Evolutionary conservation across 2,113 vertebrate species (phyloP).

Genomic region (Genyomyrus donnyi): DNA sequence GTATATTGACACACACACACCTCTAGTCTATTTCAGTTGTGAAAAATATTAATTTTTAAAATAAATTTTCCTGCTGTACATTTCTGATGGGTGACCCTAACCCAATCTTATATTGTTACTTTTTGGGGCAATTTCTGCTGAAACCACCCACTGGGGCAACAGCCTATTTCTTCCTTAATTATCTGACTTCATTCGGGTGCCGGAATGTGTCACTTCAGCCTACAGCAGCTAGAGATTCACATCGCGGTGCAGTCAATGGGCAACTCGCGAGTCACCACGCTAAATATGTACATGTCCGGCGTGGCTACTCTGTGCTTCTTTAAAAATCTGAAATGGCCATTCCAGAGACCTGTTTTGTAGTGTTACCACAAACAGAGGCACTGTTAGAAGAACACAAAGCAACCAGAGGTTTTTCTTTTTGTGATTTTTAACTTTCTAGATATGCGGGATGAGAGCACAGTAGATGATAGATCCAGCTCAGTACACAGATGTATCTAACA

Average conservation of each 20-base stretch:
- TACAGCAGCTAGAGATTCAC: too few relatives aligned
- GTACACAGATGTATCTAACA: too few relatives aligned
- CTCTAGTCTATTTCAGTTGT: not conserved
- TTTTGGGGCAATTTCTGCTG: not conserved
- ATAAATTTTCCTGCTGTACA: not conserved
- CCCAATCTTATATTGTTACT: not conserved
- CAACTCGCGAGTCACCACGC: too few relatives aligned
- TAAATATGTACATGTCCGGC: not conserved
- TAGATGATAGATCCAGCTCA: not conserved
- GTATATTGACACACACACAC: not conserved
- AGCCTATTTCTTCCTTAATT: not conserved
- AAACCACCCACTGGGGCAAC: not conserved
- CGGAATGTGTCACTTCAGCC: not conserved
- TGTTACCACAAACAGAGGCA: not conserved
- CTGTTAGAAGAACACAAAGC: too few relatives aligned
- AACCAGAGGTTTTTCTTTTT: not conserved
- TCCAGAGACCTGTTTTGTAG: not conserved
- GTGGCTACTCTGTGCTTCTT: not conserved
- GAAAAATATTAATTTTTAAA: not conserved
- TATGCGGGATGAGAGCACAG: not conserved
- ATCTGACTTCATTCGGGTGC: not conserved
- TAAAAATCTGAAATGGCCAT: not conserved
- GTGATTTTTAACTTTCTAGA: not conserved
- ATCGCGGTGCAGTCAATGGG: not conserved
- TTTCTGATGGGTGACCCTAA: not conserved